These are phyloP conservation scores for Nibea coibor DNA, from an alignment of 2,113 vertebrate species.

Conservation along the genomic window DNA sequence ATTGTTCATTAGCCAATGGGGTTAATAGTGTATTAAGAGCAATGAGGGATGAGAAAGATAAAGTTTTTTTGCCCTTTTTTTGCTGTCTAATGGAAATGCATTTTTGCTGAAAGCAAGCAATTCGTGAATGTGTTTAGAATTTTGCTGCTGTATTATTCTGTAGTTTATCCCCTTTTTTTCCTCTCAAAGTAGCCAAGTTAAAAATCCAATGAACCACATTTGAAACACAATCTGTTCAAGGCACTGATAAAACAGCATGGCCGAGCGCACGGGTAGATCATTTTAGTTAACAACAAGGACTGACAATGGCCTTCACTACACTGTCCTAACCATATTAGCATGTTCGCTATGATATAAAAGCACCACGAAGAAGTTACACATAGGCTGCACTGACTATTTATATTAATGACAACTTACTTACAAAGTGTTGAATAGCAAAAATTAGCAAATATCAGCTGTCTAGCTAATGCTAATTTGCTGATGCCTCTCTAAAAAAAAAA, in stretches of 20 bases:
- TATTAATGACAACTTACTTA: too few species aligned
- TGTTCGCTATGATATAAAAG: too few species aligned
- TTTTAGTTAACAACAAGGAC: not conserved
- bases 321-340: not conserved
- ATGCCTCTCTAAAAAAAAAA: not conserved
- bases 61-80: conserved; percentile 11
- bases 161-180: not conserved
- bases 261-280: too few species aligned
- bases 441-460: not conserved
- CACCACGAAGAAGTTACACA: not conserved
- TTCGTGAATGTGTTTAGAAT: conserved; percentile 2
- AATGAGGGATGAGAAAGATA: conserved; percentile 30
- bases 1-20: conserved; percentile 46
- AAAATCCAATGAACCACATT: not conserved
- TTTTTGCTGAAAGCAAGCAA: conserved; percentile 14
- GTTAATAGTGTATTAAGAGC: conserved; percentile 50
- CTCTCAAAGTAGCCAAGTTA: not conserved
- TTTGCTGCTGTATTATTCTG: not conserved
- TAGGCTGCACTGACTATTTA: not conserved
- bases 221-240: not conserved
- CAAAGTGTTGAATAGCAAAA: too few species aligned
- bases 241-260: not conserved
- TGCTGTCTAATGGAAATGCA: conserved; percentile 17
- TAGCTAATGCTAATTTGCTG: not conserved
- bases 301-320: not conserved